These are phyloP conservation scores for Orussus abietinus DNA, from an alignment of 1,140 invertebrate genomes.

Conservation along the genomic window DNA sequence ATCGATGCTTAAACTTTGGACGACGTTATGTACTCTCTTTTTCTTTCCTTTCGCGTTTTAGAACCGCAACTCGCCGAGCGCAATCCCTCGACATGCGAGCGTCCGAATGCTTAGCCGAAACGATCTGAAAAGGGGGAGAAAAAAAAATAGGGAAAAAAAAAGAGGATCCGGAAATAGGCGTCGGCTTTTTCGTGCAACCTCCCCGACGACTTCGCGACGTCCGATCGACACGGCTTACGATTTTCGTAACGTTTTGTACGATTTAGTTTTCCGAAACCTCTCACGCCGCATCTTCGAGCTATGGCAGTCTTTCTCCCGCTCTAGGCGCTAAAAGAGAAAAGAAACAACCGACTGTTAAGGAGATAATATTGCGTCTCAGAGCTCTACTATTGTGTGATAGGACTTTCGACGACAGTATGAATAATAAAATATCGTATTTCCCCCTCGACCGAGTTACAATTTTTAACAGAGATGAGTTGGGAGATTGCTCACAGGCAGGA, in stretches of 20 bases:
- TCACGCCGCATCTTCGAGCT: conserved; percentile 18
- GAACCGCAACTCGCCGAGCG: too few species aligned
- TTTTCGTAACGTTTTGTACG: conserved; percentile 35
- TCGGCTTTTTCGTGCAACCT: too few species aligned
- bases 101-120: conserved; percentile 4
- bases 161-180: too few species aligned
- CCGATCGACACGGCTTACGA: conserved; percentile 24
- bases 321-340: conserved; percentile 17
- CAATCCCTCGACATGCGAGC: neutral
- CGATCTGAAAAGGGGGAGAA: conserved; percentile 8
- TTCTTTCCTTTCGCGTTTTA: too few species aligned
- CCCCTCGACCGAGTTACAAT: too few species aligned
- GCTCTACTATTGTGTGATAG: conserved; percentile 37
- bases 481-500: too few species aligned
- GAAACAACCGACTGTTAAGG: conserved; percentile 15
- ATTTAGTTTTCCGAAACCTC: conserved; percentile 20
- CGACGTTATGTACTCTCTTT: too few species aligned
- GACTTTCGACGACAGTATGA: conserved; percentile 36
- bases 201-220: conserved; percentile 30
- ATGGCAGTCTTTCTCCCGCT: conserved; percentile 22
- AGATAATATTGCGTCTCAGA: conserved; percentile 19
- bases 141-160: conserved; percentile 10
- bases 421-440: conserved; percentile 42
- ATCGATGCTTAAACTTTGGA: neutral
- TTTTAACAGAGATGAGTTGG: too few species aligned